Evolutionary conservation across 2,113 vertebrate genomes (phyloP).

Genomic region (Embiotoca jacksoni): DNA sequence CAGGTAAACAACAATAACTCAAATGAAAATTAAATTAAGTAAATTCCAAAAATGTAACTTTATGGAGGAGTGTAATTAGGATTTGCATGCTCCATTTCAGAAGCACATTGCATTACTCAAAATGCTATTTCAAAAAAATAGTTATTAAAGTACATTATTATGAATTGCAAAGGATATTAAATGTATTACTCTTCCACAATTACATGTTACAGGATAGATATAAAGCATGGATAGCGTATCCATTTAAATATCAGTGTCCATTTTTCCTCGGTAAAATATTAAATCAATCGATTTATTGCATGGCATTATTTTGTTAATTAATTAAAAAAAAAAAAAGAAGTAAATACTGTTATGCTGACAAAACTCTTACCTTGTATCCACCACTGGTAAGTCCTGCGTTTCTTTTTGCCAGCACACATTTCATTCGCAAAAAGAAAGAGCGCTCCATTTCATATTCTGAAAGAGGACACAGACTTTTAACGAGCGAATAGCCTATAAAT

Average conservation of each 20-base stretch:
- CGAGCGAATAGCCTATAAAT: neutral
- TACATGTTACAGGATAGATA: no score
- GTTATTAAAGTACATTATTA: neutral
- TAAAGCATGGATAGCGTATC: no score
- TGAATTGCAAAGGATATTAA: neutral
- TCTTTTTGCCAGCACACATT: constrained; percentile 97
- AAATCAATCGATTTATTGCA: neutral
- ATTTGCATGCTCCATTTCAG: neutral
- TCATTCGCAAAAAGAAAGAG: constrained; percentile 98
- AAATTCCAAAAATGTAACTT: neutral
- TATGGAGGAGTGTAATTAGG: no score
- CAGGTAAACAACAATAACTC: neutral
- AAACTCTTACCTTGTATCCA: constrained; percentile 92
- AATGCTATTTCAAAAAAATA: neutral
- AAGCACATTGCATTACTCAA: neutral
- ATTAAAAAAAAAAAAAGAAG: neutral
- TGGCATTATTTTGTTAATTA: neutral
- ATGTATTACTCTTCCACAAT: neutral
- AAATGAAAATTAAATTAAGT: neutral
- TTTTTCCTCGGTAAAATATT: neutral
- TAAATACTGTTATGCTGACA: neutral
- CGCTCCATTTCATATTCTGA: constrained; percentile 97
- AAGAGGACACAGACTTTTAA: constrained; percentile 6
- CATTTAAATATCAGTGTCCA: no score
- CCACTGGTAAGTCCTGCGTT: constrained; percentile 98